Base-by-base conservation (phyloP, 2,113 vertebrate species). In the Entelurus aequoreus region DNA sequence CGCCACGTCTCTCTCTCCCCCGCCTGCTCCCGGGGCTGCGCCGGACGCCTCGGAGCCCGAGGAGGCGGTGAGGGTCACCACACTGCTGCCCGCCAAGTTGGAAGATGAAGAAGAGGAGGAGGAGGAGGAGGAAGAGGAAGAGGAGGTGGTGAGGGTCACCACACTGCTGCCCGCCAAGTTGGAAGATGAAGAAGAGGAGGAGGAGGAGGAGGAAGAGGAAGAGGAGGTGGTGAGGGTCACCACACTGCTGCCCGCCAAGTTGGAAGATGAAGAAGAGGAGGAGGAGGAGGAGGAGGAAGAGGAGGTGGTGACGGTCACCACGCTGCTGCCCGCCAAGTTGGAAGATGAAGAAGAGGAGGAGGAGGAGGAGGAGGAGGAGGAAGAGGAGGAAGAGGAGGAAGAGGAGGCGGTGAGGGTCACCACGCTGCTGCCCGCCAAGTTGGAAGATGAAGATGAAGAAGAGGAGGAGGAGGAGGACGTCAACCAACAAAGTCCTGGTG, bases 341-440 rank as follows among this genome's bases (percentile, higher is more conserved):
- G 83, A 84, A 16, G 76, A 0, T 0, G 61, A 60, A 0, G 68
- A 72, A 0, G 69, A 69, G 0, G 66, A 77, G 5, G 65, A 68
- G 6, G 64, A 69, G 21, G 56, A 76, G 1, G 77, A 86, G 16
- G 83, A 84, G n/a, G 76, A 0, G 0, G 61, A 60, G 0, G 68
- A 72, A 0, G 69, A 69, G 0, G 66, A 77, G 5, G 65, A 68
- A 5, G 64, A 69, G 21, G 56, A 76, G 1, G 77, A 74, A 14
- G 87, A 86, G 36, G 83, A 87, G 7, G 1, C 68, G 0, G 49
- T 75, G 52, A 87, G 77, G 0, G 77, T 86, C 46, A 85, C 82
- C 0, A 78, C 76, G 5, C 40, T 87, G 40, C 81, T 77, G 21
- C 65, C 76, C 0, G 74, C 80, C 10, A 81, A 81, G 60, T 46